These are phyloP conservation scores for Pangasius mekongensis DNA, from an alignment of 2,797 vertebrate species.

Conservation along the genomic window DNA sequence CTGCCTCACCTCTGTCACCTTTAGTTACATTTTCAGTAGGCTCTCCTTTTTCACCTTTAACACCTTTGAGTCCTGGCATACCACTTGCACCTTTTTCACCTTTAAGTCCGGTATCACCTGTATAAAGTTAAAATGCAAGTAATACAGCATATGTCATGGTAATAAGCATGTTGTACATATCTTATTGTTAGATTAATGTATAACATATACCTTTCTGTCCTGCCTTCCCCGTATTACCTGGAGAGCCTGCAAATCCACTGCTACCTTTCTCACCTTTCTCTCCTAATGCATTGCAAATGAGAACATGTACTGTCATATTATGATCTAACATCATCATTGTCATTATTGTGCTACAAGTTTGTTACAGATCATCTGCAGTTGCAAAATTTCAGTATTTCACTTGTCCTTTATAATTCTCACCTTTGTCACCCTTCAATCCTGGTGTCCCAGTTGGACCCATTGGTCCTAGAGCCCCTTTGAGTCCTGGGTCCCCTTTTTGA, in stretches of 20 bases:
- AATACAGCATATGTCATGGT: neutral
- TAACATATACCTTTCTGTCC: constrained; percentile 83
- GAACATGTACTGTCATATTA: neutral
- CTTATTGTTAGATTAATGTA: neutral
- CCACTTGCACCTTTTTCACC: constrained; percentile 86
- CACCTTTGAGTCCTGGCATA: constrained; percentile 80
- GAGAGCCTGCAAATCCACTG: constrained; percentile 76
- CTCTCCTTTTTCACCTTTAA: constrained; percentile 85
- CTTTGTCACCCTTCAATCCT: constrained; percentile 79
- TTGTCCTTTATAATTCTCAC: constrained; percentile 52
- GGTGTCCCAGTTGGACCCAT: constrained; percentile 67
- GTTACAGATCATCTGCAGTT: constrained; percentile 3
- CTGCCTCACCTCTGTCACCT: constrained; percentile 87
- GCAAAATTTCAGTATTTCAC: neutral
- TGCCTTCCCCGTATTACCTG: constrained; percentile 86
- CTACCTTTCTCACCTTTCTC: constrained; percentile 88
- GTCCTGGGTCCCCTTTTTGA: constrained; percentile 80
- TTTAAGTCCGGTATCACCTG: constrained; percentile 88
- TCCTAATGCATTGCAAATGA: constrained; percentile 72
- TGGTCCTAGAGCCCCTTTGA: constrained; percentile 77
- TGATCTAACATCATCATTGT: neutral
- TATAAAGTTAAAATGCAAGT: constrained; percentile 15
- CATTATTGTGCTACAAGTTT: neutral
- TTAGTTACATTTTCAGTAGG: constrained; percentile 84
- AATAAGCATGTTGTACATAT: neutral